These are phyloP conservation scores for Onychomys torridus DNA, from an alignment of 2,797 vertebrate genomes.

Conservation along the genomic window DNA sequence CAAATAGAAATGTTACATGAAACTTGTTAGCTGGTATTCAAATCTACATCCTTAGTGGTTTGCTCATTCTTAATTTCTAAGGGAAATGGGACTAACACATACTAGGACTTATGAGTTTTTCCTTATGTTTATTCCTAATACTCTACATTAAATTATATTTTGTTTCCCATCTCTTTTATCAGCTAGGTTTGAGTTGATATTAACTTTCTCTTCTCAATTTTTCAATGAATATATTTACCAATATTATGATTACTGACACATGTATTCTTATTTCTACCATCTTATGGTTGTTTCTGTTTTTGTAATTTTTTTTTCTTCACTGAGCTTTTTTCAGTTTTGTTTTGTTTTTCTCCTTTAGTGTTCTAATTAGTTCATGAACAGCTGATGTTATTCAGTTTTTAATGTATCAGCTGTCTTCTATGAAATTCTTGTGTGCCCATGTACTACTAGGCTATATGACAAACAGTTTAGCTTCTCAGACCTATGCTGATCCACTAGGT, in stretches of 20 bases:
- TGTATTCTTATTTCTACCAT: neutral
- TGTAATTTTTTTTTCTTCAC: neutral
- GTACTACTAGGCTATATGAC: no score
- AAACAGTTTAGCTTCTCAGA: no score
- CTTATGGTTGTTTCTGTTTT: neutral
- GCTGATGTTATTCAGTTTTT: no score
- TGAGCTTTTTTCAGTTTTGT: neutral
- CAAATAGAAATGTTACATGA: neutral
- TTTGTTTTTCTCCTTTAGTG: constrained; percentile 9
- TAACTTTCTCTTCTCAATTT: neutral
- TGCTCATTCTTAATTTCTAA: neutral
- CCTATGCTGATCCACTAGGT: no score
- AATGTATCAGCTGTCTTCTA: no score
- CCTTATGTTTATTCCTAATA: neutral
- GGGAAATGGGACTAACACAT: neutral
- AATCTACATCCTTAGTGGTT: neutral
- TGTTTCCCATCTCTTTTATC: neutral
- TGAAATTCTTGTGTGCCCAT: no score
- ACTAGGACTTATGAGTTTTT: neutral
- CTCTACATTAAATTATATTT: neutral
- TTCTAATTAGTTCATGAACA: neutral
- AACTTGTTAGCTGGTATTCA: neutral
- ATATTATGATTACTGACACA: neutral
- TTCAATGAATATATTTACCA: neutral
- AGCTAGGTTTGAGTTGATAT: neutral